Evolutionary conservation across 2,888 invertebrate genomes (phyloP), one percentile per base, ranked within the genome.

Genomic region (Lucinisca nassula): DNA sequence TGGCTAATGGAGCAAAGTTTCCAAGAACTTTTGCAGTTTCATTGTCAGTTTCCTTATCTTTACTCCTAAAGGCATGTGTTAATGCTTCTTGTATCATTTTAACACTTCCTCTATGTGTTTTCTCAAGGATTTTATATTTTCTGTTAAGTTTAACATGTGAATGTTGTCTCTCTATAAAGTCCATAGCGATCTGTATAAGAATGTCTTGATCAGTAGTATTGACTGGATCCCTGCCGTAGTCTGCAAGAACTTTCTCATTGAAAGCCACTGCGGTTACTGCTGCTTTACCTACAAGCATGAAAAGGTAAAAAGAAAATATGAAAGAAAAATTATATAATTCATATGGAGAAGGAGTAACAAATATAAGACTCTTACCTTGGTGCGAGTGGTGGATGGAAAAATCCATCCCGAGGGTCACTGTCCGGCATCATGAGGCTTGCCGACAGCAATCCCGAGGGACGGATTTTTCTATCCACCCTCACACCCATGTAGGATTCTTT

Each of bases 121-220:
- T 87, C 35, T 91, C 92, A 21, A 95, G 83, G 21, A 95, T 82
- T 17, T 86, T 92, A 84, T 93, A 95, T 35, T 89, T 90, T 72
- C 93, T 87, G 10, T 92, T 92, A 4, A 95, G 67, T 80, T 90
- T 91, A 0, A 94, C 83, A 74, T 87, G 82, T 12, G 93, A 93
- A 70, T 94, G 92, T 79, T 94, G 92, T 81, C 93, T 91, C 81
- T 95, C 93, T 37, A 95, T 83, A 78, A 93, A 95, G 82, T 95
- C 93, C 72, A 95, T 93, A 1, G 94, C 94, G 24, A 96, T 91
- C 40, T 95, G 92, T 58, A 96, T 92, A 12, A 96, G 91, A 6
- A 92, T 92, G 38, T 93, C 90, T 75, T 91, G 91, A 70, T 95
- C 95, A 30, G 85, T 86, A 24, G 74, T 80, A 24, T 92, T 90